Conservation (phyloP, 2,888 invertebrate genomes). For the Metallyticus violacea region DNA sequence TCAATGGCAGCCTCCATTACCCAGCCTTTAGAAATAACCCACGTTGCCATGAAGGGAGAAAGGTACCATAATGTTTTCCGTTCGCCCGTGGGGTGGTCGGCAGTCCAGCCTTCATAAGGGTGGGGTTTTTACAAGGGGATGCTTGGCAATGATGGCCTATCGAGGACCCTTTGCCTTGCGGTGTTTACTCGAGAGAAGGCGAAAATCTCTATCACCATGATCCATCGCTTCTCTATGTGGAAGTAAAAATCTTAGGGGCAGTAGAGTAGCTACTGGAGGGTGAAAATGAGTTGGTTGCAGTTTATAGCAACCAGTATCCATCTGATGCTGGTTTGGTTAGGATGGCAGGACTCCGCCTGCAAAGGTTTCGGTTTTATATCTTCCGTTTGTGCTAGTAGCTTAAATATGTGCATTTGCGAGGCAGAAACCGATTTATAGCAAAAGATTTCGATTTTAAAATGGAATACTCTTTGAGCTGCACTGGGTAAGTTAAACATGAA, state of each 20-base stretch:
- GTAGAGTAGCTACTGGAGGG: neutral
- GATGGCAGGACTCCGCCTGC: neutral
- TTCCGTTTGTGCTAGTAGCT: neutral
- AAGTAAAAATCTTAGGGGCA: neutral
- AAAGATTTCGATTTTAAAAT: neutral
- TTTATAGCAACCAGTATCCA: neutral
- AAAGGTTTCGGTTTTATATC: neutral
- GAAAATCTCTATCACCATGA: neutral
- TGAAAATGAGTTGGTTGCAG: neutral
- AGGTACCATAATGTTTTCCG: neutral
- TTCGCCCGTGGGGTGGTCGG: too few species aligned
- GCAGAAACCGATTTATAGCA: neutral
- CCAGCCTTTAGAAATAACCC: neutral
- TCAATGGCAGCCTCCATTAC: neutral
- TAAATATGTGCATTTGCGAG: too few species aligned
- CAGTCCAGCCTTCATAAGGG: neutral
- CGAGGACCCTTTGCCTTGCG: neutral
- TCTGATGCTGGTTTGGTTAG: neutral
- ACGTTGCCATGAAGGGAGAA: neutral
- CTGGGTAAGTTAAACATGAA: neutral
- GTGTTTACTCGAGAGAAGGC: neutral
- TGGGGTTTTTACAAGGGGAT: slow-evolving; percentile 1
- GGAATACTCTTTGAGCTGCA: neutral
- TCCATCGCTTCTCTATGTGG: neutral
- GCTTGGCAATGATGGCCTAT: neutral